Evolutionary conservation across 2,113 vertebrate genomes (phyloP).

Genomic region (Oryctolagus cuniculus): mOryCun1.1 NC_091436.1:127720001-127720500

Average conservation of each 20-base stretch:
- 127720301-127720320: conserved; percentile 77
- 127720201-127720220: conserved; percentile 86
- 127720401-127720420: conserved; percentile 78
- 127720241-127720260: conserved; percentile 85
- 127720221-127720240: conserved; percentile 85
- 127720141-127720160: conserved; percentile 92
- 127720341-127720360: conserved; percentile 62
- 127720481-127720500: conserved; percentile 74
- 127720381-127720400: conserved; percentile 69
- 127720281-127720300: conserved; percentile 79
- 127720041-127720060: conserved; percentile 90
- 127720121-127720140: conserved; percentile 90
- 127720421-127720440: conserved; percentile 82
- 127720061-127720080: conserved; percentile 91
- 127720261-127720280: conserved; percentile 71
- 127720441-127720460: conserved; percentile 82
- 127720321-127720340: conserved; percentile 80
- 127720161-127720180: conserved; percentile 89
- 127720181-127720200: conserved; percentile 88
- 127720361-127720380: conserved; percentile 70
- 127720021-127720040: conserved; percentile 85
- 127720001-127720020: conserved; percentile 80
- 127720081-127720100: conserved; percentile 90
- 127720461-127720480: conserved; percentile 80
- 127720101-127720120: conserved; percentile 92